Percentiles rank a stretch among this genome's conserved stretches.
These are phyloP conservation scores for Ctena decussata DNA, from an alignment of 2,888 invertebrate species.

Conservation along the genomic window DNA sequence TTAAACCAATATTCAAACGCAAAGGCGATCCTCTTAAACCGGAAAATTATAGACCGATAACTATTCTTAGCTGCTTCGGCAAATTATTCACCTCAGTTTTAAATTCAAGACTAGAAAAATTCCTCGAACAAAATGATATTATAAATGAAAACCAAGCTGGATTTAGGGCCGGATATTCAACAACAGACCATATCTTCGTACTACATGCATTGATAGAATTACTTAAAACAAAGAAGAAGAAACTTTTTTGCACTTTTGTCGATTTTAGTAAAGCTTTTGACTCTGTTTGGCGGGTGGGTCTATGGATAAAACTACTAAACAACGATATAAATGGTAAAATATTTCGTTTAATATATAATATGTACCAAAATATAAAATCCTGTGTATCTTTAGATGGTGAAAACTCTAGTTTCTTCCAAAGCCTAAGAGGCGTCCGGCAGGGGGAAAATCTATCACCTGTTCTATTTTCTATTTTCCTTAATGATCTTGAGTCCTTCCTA, in stretches of 20 bases:
- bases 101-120: no score
- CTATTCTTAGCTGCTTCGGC: constrained; percentile 18
- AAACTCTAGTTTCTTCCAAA: background rate
- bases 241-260: constrained; percentile 31
- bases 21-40: constrained; percentile 30
- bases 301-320: constrained; percentile 34
- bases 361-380: constrained; percentile 46
- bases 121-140: background rate
- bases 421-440: constrained; percentile 27
- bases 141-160: constrained; percentile 45
- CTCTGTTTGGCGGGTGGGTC: constrained; percentile 30
- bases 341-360: constrained; percentile 33
- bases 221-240: constrained; percentile 30
- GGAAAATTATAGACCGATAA: constrained; percentile 38
- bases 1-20: constrained; percentile 28
- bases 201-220: constrained; percentile 29
- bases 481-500: constrained; percentile 24
- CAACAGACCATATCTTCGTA: constrained; percentile 42
- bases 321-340: constrained; percentile 36
- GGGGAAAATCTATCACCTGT: constrained; percentile 35
- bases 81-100: no score
- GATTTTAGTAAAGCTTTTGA: constrained; percentile 35
- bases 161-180: constrained; percentile 25
- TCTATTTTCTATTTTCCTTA: constrained; percentile 35
- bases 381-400: constrained; percentile 17